Conservation (phyloP, 2,888 invertebrate species). For the Watsonalla cultraria region DNA sequence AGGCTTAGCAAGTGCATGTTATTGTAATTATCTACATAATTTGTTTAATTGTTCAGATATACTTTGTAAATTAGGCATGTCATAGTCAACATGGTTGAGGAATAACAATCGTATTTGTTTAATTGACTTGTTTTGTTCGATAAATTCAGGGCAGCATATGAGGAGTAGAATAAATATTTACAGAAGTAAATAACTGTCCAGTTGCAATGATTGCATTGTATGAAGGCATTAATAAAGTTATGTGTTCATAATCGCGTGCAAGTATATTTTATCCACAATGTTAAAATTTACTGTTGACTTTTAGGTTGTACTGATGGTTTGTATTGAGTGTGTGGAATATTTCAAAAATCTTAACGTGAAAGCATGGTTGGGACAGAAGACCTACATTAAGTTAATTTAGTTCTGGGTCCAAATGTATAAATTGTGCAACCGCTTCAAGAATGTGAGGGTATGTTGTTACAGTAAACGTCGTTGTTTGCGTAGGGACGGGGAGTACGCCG, state of each 20-base stretch:
- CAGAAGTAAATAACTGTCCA: not conserved
- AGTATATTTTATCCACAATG: not conserved
- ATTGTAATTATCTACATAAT: conserved; percentile 1
- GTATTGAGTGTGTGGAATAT: not conserved
- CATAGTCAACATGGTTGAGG: too few relatives aligned
- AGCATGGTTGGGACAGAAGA: too few relatives aligned
- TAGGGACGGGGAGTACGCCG: conserved; percentile 18
- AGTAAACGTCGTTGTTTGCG: conserved; percentile 11
- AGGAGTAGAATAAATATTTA: too few relatives aligned
- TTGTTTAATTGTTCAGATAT: conserved; percentile 12
- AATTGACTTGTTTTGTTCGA: conserved; percentile 10
- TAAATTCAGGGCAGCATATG: not conserved
- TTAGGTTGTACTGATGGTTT: too few relatives aligned
- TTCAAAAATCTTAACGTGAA: not conserved
- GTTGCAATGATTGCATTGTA: not conserved
- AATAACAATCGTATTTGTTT: too few relatives aligned
- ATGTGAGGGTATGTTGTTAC: conserved; percentile 8
- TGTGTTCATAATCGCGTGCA: not conserved
- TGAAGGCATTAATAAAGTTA: not conserved
- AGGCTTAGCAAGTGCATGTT: conserved; percentile 13
- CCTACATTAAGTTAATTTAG: conserved; percentile 9
- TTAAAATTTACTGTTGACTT: not conserved
- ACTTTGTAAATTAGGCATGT: too few relatives aligned
- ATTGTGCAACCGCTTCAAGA: conserved; percentile 8
- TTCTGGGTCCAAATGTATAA: conserved; percentile 34